Evolutionary conservation across 2,888 invertebrate species (phyloP).

Genomic region (Torymus texanus): DNA sequence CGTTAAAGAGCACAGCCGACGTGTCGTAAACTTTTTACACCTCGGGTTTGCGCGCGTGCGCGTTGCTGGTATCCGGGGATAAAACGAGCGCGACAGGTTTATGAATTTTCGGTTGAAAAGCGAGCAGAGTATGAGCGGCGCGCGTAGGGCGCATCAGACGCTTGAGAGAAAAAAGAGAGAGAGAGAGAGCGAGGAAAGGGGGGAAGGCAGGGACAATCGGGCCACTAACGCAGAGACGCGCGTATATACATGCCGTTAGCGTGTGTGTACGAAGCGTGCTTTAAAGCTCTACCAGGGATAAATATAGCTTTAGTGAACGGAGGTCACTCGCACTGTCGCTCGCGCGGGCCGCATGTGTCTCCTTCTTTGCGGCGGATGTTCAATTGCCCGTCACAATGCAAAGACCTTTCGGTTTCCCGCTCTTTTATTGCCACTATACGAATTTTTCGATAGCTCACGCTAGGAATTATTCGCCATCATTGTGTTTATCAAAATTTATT

Average conservation of each 20-base stretch:
- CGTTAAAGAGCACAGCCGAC: constrained; percentile 13
- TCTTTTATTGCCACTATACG: too few species aligned
- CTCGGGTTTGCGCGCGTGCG: not conserved
- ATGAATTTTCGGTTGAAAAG: constrained; percentile 20
- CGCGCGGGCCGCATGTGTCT: not conserved
- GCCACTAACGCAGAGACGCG: constrained; percentile 53
- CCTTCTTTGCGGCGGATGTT: not conserved
- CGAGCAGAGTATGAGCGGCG: not conserved
- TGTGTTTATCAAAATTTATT: too few species aligned
- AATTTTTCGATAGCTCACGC: too few species aligned
- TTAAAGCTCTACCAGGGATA: constrained; percentile 61
- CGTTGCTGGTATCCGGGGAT: not conserved
- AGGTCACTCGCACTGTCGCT: constrained; percentile 69
- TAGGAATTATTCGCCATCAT: too few species aligned
- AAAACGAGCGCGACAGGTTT: constrained; percentile 6
- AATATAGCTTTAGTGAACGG: constrained; percentile 70
- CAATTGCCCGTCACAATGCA: too few species aligned
- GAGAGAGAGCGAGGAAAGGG: constrained; percentile 50
- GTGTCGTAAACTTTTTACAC: constrained; percentile 33
- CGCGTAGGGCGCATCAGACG: constrained; percentile 48
- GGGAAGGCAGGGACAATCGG: constrained; percentile 62
- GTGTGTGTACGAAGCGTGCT: constrained; percentile 64
- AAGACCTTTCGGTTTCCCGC: too few species aligned
- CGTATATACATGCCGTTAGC: not conserved
- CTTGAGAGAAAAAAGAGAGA: constrained; percentile 47